Conservation (phyloP, 2,113 vertebrate species). For the Sinosuthora webbiana region DNA sequence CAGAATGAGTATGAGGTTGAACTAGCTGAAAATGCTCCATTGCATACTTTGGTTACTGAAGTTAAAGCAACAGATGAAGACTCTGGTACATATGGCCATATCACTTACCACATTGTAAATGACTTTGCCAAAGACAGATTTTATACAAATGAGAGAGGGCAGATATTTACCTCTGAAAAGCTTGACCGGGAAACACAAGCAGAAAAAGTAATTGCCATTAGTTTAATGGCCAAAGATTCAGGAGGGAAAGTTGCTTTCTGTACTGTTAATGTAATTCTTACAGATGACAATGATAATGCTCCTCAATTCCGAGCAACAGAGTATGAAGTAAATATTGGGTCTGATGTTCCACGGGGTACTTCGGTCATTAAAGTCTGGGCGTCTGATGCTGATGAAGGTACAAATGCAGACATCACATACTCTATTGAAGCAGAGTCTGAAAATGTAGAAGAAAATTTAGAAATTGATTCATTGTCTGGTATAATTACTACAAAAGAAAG, state of each 20-base stretch:
- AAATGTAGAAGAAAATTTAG: constrained; percentile 90
- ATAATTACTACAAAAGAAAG: constrained; percentile 93
- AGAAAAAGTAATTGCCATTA: constrained; percentile 90
- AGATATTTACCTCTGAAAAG: constrained; percentile 87
- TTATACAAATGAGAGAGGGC: constrained; percentile 84
- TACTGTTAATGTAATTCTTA: constrained; percentile 91
- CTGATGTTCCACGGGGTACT: constrained; percentile 83
- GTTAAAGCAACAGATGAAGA: constrained; percentile 88
- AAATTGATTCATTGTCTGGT: constrained; percentile 86
- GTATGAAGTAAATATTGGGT: constrained; percentile 87
- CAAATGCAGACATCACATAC: constrained; percentile 91
- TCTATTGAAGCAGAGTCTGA: constrained; percentile 87
- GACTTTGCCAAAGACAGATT: constrained; percentile 93
- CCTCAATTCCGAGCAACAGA: constrained; percentile 89
- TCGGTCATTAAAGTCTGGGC: constrained; percentile 86
- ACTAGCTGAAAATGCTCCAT: constrained; percentile 88
- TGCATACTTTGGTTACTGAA: constrained; percentile 84
- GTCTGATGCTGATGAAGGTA: constrained; percentile 93
- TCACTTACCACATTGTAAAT: constrained; percentile 92
- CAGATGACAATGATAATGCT: constrained; percentile 93
- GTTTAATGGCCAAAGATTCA: constrained; percentile 88
- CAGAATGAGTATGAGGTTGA: constrained; percentile 92
- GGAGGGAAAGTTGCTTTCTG: constrained; percentile 95
- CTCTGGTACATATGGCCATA: constrained; percentile 80
- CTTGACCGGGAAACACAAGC: constrained; percentile 89